Conservation (phyloP, 2,888 invertebrate genomes). For the Pandemis heparana region DNA sequence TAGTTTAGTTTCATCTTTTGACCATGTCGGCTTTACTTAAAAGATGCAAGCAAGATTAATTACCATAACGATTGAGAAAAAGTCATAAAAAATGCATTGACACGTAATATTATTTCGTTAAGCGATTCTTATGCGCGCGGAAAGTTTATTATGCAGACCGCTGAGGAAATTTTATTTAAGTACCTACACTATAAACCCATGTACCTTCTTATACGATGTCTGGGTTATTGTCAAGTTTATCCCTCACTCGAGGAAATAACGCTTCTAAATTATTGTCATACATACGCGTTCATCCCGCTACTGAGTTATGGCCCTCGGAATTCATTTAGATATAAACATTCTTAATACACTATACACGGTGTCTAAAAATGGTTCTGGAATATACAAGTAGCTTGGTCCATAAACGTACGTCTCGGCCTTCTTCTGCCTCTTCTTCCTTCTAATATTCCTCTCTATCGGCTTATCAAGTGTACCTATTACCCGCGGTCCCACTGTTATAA, state of each 20-base stretch:
- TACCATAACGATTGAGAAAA: too few relatives aligned
- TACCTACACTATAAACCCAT: conserved; percentile 4
- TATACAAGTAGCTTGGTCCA: too few relatives aligned
- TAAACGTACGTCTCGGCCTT: too few relatives aligned
- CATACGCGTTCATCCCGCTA: neutral
- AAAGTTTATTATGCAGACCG: neutral
- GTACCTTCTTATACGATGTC: neutral
- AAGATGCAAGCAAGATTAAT: too few relatives aligned
- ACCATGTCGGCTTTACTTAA: too few relatives aligned
- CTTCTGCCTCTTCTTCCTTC: too few relatives aligned
- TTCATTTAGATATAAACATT: conserved; percentile 7
- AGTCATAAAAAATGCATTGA: neutral
- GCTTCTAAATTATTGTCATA: conserved; percentile 1
- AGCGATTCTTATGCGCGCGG: neutral
- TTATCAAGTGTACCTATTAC: too few relatives aligned
- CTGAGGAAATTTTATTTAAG: neutral
- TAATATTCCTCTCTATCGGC: too few relatives aligned
- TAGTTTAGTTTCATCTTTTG: too few relatives aligned
- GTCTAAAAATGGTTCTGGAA: too few relatives aligned
- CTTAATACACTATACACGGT: neutral
- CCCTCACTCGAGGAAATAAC: conserved; percentile 1
- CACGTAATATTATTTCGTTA: neutral
- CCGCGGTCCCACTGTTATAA: too few relatives aligned
- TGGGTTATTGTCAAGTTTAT: conserved; percentile 6
- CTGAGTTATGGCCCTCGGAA: neutral